phyloP scores from a whole-genome alignment of 2,113 vertebrate genomes.

The Dasyprocta punctata region DNA sequence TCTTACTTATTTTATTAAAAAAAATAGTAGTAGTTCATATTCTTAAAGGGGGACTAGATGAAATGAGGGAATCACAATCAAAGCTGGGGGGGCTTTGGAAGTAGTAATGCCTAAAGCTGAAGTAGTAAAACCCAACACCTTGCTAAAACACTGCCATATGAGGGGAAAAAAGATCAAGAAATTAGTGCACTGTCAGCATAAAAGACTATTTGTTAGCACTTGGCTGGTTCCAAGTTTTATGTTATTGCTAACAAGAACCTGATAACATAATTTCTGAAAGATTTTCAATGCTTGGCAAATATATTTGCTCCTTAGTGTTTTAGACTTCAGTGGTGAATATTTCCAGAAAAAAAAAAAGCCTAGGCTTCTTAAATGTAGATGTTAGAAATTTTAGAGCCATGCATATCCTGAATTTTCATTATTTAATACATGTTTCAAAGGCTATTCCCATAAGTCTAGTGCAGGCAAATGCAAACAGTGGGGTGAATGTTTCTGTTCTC shows the following conservation, averaged over 20 bases:
- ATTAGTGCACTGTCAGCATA: constrained; percentile 79
- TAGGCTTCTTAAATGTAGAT: constrained; percentile 59
- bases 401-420: neutral
- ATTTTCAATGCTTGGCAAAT: constrained; percentile 83
- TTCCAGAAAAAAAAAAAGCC: constrained; percentile 73
- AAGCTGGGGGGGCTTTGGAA: constrained; percentile 78
- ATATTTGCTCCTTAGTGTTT: constrained; percentile 75
- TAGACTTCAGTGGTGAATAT: constrained; percentile 76
- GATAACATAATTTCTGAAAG: constrained; percentile 84
- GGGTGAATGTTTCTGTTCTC: constrained; percentile 57
- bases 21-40: neutral
- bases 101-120: constrained; percentile 78
- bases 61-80: constrained; percentile 34
- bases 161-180: constrained; percentile 79
- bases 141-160: constrained; percentile 85
- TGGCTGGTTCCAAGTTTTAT: constrained; percentile 80
- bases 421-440: constrained; percentile 13
- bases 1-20: constrained; percentile 44
- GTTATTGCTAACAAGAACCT: constrained; percentile 81
- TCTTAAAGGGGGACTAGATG: neutral
- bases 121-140: constrained; percentile 83
- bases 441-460: neutral
- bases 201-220: constrained; percentile 83
- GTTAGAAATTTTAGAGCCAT: neutral
- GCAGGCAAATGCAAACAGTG: constrained; percentile 55